These are phyloP conservation scores for Tenthredo distinguenda DNA, from an alignment of 2,888 invertebrate genomes.

Conservation along the genomic window DNA sequence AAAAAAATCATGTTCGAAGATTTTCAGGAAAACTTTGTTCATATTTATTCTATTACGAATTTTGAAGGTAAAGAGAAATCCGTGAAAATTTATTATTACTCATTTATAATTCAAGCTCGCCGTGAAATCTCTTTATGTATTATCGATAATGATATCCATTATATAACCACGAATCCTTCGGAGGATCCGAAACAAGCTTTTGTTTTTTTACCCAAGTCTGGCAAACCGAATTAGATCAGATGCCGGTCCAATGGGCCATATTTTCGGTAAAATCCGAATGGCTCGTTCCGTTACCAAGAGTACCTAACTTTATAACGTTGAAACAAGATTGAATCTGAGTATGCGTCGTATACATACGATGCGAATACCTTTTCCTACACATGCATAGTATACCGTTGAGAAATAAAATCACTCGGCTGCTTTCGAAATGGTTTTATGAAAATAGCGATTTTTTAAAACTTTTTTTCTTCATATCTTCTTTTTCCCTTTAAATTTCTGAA, in stretches of 20 bases:
- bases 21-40: background rate
- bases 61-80: background rate
- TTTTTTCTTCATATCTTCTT: background rate
- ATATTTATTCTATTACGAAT: background rate
- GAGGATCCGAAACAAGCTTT: slow-evolving; percentile 11
- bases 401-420: background rate
- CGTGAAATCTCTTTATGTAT: background rate
- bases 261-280: background rate
- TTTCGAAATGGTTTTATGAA: background rate
- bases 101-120: background rate
- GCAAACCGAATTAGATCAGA: slow-evolving; percentile 6
- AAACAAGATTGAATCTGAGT: background rate
- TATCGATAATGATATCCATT: background rate
- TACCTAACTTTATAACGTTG: background rate
- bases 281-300: background rate
- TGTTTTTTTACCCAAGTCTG: background rate
- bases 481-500: background rate
- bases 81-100: background rate
- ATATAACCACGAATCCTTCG: background rate
- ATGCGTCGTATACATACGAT: background rate
- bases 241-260: background rate
- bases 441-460: background rate
- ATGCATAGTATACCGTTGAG: background rate
- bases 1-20: background rate
- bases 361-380: background rate